Base-by-base conservation (phyloP, 2,113 vertebrate species). In the Panthera uncia region DNA sequence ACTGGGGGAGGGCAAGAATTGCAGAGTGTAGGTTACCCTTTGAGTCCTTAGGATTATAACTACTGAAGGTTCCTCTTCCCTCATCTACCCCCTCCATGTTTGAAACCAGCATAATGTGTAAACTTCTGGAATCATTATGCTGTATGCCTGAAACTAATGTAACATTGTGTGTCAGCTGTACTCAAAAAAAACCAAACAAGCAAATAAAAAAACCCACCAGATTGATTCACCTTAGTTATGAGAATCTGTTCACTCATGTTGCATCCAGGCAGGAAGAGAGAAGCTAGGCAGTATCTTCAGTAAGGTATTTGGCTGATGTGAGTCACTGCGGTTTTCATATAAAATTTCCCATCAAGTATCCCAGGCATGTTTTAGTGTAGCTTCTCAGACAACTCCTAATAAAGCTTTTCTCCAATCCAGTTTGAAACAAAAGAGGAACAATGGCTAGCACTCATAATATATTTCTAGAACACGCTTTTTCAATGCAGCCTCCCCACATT, bases 31-130 rank as follows among this genome's bases (percentile, higher is more conserved):
- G 91, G 94, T 36, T 95, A 0, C 81, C 81, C 33, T 81, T 50
- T 15, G 33, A 78, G 10, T 71, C 68, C 33, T 92, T 19, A 11
- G 31, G 61, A 93, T 79, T 50, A 45, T 93, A 97, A 89, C 80
- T 33, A 61, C 76, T 94, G 81, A 97, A 82, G 50, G 52, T 83
- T 98, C 97, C 76, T 96, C 19, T 48, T 52, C 14, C 10, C 65
- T 0, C 9, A 16, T 13, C 81, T 29, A 33, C 33, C 19, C 1
- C 8, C 14, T 14, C 15, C 5, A 2, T 45, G 78, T 50, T 78
- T 93, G 86, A 38, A 91, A 87, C 14, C 41, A 18, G 27, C 41
- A 48, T 48, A 14, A 15, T 45, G 27, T 48, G 29, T 78, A 31
- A 31, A 48, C 74, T 78, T 31, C 41, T 48, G 74, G 74, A 48